phyloP scores from a whole-genome alignment of 2,888 invertebrate genomes.

The Netelia virgata region DNA sequence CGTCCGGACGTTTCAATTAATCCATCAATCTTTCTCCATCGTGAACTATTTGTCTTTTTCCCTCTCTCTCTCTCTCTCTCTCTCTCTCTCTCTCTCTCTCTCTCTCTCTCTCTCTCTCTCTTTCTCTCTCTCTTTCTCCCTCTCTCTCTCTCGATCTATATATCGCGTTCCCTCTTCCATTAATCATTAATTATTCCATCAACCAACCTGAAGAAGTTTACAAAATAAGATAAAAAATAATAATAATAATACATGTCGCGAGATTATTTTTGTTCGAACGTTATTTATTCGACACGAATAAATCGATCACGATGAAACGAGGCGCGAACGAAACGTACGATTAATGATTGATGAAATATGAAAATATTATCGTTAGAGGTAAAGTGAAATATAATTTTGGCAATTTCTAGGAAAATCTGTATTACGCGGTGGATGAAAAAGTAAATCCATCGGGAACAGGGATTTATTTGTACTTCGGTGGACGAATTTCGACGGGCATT shows the following conservation, averaged over 20 bases:
- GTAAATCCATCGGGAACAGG: not conserved
- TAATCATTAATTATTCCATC: not conserved
- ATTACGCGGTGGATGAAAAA: not conserved
- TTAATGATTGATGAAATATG: not conserved
- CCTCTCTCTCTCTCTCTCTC: not conserved
- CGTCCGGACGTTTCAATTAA: slow-evolving; percentile 41
- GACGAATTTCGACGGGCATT: not conserved
- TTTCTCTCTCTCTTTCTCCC: not conserved
- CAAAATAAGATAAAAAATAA: too few species aligned
- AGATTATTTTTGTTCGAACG: too few species aligned
- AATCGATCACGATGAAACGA: too few species aligned
- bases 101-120: not conserved
- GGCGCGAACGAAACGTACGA: too few species aligned
- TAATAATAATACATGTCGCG: too few species aligned
- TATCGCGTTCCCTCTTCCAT: not conserved
- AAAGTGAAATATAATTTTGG: not conserved
- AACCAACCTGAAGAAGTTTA: not conserved
- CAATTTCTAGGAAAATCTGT: not conserved
- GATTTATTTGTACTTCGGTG: not conserved
- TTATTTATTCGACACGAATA: too few species aligned
- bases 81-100: not conserved
- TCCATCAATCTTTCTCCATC: slow-evolving; percentile 29
- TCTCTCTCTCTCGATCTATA: not conserved
- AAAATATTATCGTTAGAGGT: not conserved
- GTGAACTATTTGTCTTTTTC: not conserved